Evolutionary conservation across 2,797 vertebrate genomes (phyloP).

Genomic region (Pelochelys cantorii): DNA sequence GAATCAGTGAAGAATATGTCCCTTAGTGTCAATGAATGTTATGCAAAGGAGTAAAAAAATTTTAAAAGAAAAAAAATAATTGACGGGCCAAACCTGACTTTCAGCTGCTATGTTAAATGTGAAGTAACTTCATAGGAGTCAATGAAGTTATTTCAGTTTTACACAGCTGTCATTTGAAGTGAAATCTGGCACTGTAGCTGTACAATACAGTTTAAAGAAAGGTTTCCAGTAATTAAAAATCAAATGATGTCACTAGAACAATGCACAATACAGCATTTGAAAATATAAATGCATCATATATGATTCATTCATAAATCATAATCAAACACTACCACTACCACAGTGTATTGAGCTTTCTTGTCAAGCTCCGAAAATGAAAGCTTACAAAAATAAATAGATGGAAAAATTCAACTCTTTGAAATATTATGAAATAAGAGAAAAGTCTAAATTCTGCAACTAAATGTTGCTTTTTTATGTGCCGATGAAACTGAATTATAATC

Average conservation of each 20-base stretch:
- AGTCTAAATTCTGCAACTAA: not conserved
- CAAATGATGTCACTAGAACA: not conserved
- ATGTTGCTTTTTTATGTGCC: not conserved
- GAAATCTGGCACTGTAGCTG: slow-evolving; percentile 6
- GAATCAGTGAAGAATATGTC: not conserved
- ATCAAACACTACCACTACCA: not conserved
- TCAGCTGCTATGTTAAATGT: not conserved
- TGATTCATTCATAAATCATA: not conserved
- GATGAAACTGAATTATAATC: not conserved
- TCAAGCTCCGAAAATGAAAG: slow-evolving; percentile 20
- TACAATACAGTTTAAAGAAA: slow-evolving; percentile 4
- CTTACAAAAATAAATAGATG: not conserved
- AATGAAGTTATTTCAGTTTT: not conserved
- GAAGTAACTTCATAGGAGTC: not conserved
- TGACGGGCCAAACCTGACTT: not conserved
- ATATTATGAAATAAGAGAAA: slow-evolving; percentile 12
- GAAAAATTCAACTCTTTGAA: slow-evolving; percentile 9
- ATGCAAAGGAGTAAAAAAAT: not conserved
- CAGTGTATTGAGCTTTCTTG: slow-evolving; percentile 1
- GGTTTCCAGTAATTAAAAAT: not conserved
- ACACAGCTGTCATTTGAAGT: not conserved
- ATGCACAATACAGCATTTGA: not conserved
- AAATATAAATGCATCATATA: not conserved
- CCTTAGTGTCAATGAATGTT: not conserved
- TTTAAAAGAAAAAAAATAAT: not conserved